phyloP scores from a whole-genome alignment of 1,140 invertebrate species.

The Cheumatopsyche charites region DNA sequence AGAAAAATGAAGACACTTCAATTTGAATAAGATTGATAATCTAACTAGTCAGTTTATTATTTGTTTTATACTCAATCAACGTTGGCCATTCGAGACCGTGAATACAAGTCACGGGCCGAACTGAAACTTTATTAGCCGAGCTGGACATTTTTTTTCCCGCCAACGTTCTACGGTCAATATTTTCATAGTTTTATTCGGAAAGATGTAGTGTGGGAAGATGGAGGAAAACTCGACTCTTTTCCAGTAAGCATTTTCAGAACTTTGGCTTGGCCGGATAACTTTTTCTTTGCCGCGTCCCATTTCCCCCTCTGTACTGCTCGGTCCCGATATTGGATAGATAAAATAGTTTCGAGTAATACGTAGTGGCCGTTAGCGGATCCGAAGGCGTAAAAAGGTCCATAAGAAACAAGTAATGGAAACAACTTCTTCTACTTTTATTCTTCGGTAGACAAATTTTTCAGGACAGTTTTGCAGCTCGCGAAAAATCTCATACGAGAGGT shows the following conservation, averaged over 20 bases:
- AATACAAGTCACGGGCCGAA: neutral
- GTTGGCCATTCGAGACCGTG: neutral
- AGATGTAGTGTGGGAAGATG: neutral
- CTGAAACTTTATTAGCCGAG: conserved; percentile 15
- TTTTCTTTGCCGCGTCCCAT: neutral
- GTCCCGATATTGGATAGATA: conserved; percentile 19
- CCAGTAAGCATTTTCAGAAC: conserved; percentile 19
- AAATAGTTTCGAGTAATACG: conserved; percentile 27
- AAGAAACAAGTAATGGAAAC: conserved; percentile 26
- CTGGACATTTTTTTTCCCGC: conserved; percentile 17
- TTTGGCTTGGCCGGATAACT: neutral
- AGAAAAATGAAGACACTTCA: too few relatives aligned
- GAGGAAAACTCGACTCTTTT: conserved; percentile 9
- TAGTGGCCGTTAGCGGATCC: conserved; percentile 23
- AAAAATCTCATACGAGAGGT: too few relatives aligned
- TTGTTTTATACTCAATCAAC: conserved; percentile 1
- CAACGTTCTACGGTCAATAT: conserved; percentile 1
- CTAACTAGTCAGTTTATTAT: neutral
- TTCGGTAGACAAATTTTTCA: neutral
- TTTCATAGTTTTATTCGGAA: conserved; percentile 15
- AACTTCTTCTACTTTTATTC: neutral
- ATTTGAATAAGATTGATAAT: too few relatives aligned
- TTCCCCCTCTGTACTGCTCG: neutral
- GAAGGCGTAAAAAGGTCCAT: conserved; percentile 26
- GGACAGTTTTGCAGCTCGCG: neutral